These are phyloP conservation scores for Tetragonisca angustula DNA, from an alignment of 2,888 invertebrate species.

Conservation along the genomic window DNA sequence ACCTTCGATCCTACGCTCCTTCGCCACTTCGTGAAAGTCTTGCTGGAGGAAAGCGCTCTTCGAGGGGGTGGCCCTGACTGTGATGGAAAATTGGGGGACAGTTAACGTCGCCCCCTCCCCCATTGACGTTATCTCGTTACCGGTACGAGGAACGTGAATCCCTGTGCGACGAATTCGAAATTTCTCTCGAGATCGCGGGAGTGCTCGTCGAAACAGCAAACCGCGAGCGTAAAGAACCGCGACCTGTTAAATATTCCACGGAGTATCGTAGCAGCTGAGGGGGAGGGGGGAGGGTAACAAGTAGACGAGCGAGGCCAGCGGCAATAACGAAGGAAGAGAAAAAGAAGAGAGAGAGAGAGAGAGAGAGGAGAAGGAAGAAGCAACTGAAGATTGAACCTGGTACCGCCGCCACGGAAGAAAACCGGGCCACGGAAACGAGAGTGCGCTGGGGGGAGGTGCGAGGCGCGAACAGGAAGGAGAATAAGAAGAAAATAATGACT, in stretches of 20 bases:
- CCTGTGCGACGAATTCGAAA: too few relatives aligned
- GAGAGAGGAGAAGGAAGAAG: conserved; percentile 22
- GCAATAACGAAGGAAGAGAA: conserved; percentile 1
- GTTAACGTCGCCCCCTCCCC: not conserved
- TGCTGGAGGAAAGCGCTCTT: conserved; percentile 26
- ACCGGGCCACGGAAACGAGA: conserved; percentile 39
- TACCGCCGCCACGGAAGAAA: conserved; percentile 47
- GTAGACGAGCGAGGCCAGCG: conserved; percentile 38
- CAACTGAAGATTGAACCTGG: conserved; percentile 25
- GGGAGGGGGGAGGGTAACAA: conserved; percentile 60
- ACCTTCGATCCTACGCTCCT: conserved; percentile 53
- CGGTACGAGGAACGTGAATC: too few relatives aligned
- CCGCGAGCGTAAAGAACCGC: conserved; percentile 63
- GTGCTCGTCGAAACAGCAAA: conserved; percentile 59
- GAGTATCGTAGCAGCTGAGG: conserved; percentile 65
- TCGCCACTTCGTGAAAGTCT: too few relatives aligned
- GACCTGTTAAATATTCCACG: conserved; percentile 81
- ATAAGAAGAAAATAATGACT: conserved; percentile 84
- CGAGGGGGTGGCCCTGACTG: conserved; percentile 8
- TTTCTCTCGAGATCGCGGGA: not conserved
- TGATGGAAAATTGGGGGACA: not conserved
- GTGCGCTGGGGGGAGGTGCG: conserved; percentile 41
- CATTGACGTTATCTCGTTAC: not conserved
- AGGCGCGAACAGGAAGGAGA: conserved; percentile 73
- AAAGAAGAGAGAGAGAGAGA: not conserved